phyloP scores from a whole-genome alignment of 1,140 invertebrate genomes.

The Procambarus clarkii region DNA sequence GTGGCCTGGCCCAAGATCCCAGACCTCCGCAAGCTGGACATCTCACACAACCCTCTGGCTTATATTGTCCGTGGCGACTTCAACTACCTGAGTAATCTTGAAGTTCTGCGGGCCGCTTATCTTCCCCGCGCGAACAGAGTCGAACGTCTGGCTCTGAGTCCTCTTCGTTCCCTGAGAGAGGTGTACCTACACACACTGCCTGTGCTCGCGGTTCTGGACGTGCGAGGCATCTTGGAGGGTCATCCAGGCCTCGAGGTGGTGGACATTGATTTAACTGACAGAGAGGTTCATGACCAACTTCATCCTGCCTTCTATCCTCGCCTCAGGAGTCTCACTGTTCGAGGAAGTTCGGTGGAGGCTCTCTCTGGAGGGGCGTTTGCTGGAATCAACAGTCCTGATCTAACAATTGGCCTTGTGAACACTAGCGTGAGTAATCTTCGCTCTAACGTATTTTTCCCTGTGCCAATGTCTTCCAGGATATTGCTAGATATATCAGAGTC shows the following conservation, averaged over 20 bases:
- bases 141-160: slow-evolving; percentile 88
- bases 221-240: slow-evolving; percentile 84
- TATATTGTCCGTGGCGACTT: slow-evolving; percentile 86
- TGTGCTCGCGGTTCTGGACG: slow-evolving; percentile 87
- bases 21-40: slow-evolving; percentile 83
- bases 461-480: slow-evolving; percentile 90
- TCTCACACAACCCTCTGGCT: slow-evolving; percentile 86
- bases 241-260: slow-evolving; percentile 77
- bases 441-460: slow-evolving; percentile 87
- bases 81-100: slow-evolving; percentile 81
- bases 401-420: slow-evolving; percentile 86
- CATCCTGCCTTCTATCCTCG: slow-evolving; percentile 86
- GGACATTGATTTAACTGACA: slow-evolving; percentile 91
- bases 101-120: slow-evolving; percentile 82
- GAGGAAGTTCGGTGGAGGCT: slow-evolving; percentile 85
- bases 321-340: slow-evolving; percentile 84
- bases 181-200: slow-evolving; percentile 86
- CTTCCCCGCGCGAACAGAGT: slow-evolving; percentile 84
- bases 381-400: slow-evolving; percentile 81
- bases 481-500: slow-evolving; percentile 86
- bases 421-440: slow-evolving; percentile 87
- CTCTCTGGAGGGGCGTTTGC: slow-evolving; percentile 89
- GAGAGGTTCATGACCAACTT: slow-evolving; percentile 87
- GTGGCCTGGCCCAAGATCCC: slow-evolving; percentile 83
- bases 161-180: slow-evolving; percentile 82